These are phyloP conservation scores for Boloria selene DNA, from an alignment of 2,888 invertebrate species.

Conservation along the genomic window DNA sequence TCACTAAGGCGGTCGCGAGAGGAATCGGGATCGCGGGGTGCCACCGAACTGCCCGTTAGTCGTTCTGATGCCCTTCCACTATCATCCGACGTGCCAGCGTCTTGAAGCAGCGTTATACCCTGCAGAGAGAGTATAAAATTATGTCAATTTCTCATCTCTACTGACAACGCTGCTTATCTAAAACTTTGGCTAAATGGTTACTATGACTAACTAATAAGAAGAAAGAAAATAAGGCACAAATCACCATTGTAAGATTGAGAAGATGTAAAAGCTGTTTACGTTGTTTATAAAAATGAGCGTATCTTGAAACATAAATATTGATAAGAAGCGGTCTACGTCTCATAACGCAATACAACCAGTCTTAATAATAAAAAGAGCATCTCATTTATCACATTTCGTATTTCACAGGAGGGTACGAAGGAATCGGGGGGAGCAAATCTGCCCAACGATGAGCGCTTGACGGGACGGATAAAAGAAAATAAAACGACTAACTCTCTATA, in stretches of 20 bases:
- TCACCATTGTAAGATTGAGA: slow-evolving; percentile 40
- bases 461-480: slow-evolving; percentile 73
- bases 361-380: slow-evolving; percentile 78
- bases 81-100: slow-evolving; percentile 92
- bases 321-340: slow-evolving; percentile 65
- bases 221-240: neutral
- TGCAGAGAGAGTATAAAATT: slow-evolving; percentile 64
- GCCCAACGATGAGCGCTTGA: slow-evolving; percentile 67
- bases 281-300: slow-evolving; percentile 55
- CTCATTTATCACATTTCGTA: slow-evolving; percentile 82
- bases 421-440: slow-evolving; percentile 65
- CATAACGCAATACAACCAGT: slow-evolving; percentile 73
- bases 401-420: slow-evolving; percentile 78
- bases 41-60: slow-evolving; percentile 88
- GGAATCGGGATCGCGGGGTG: slow-evolving; percentile 90
- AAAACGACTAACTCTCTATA: slow-evolving; percentile 75
- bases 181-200: slow-evolving; percentile 42
- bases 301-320: slow-evolving; percentile 72
- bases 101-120: slow-evolving; percentile 88
- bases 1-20: slow-evolving; percentile 92
- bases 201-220: slow-evolving; percentile 1
- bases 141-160: slow-evolving; percentile 8
- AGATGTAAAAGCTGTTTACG: slow-evolving; percentile 62
- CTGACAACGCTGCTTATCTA: slow-evolving; percentile 4
- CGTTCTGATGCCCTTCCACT: slow-evolving; percentile 92